Evolutionary conservation across 2,888 invertebrate species (phyloP), one percentile per base, ranked within the genome.

Genomic region (Oscheius onirici): DNA sequence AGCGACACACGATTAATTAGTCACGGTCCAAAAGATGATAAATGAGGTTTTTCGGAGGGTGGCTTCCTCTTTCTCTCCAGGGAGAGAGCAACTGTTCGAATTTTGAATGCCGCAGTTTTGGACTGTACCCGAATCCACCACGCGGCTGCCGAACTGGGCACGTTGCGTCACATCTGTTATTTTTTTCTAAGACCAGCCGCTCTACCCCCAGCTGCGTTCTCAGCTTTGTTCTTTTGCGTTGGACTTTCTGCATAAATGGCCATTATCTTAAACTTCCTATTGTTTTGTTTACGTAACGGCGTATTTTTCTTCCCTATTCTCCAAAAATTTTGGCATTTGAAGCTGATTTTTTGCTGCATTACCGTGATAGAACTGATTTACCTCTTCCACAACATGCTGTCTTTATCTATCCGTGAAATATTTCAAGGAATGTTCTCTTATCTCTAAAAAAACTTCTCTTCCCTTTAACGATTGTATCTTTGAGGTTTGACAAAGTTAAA

Each of bases 41-140:
- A 41, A 58, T 28, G 26, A 55, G 24, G 26, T 3, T 8, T 6
- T 8, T 8, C 34, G n/a, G n/a, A n/a, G n/a, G n/a, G n/a, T n/a
- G n/a, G n/a, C 34, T 34, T 58, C 41, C 40, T 40, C 58, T 20
- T 17, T 1, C 41, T 41, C 43, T 41, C 41, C 43, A n/a, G n/a
- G n/a, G n/a, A n/a, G 41, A 41, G 58, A 58, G 58, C 58, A 58
- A 58, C 58, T 58, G 58, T 58, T 58, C 58, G 22, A 58, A n/a
- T 40, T 58, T 58, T 22, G 40, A 58, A 58, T 40, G 3, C 40
- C 15, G 15, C n/a, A 46, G 46, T 17, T n/a, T n/a, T n/a, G n/a
- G n/a, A n/a, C n/a, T n/a, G n/a, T n/a, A n/a, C 41, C 22, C 41
- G 8, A 15, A 15, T 22, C 20, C 41, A 20, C 40, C 41, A 13